Evolutionary conservation across 2,888 invertebrate genomes (phyloP).

Genomic region (Drosophila maculinotata): DNA sequence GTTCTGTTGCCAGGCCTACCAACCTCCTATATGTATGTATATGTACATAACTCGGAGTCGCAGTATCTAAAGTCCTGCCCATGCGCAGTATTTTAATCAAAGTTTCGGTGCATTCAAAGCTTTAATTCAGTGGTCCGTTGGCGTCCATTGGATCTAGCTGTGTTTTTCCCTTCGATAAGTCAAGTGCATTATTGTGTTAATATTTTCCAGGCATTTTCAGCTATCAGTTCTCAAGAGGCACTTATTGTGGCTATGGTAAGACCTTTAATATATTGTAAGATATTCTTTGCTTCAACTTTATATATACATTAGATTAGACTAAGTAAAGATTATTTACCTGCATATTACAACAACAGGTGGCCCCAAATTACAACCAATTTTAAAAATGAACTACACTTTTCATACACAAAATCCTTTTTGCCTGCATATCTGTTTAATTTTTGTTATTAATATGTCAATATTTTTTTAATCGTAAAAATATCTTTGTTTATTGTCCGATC

Average conservation of each 20-base stretch:
- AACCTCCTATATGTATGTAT: constrained; percentile 5
- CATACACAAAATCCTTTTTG: too few relatives aligned
- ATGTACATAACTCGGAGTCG: constrained; percentile 1
- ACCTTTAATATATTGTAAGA: too few relatives aligned
- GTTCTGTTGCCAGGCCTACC: constrained; percentile 41
- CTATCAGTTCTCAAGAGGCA: neutral
- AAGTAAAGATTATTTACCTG: too few relatives aligned
- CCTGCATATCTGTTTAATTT: too few relatives aligned
- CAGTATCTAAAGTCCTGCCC: constrained; percentile 14
- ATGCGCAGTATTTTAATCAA: constrained; percentile 40
- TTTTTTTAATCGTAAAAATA: too few relatives aligned
- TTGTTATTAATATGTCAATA: too few relatives aligned
- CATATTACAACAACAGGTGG: too few relatives aligned
- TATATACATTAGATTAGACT: too few relatives aligned
- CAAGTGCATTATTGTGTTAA: constrained; percentile 25
- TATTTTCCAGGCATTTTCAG: constrained; percentile 8
- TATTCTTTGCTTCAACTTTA: neutral
- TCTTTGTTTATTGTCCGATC: too few relatives aligned
- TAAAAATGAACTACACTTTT: too few relatives aligned
- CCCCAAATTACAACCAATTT: too few relatives aligned
- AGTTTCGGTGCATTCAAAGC: constrained; percentile 38
- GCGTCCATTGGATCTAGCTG: constrained; percentile 27
- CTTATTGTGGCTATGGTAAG: constrained; percentile 22
- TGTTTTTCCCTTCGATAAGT: constrained; percentile 21
- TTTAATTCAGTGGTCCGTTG: constrained; percentile 28